These are phyloP conservation scores for Latrodectus hesperus DNA, from an alignment of 2,888 invertebrate genomes.

Conservation along the genomic window DNA sequence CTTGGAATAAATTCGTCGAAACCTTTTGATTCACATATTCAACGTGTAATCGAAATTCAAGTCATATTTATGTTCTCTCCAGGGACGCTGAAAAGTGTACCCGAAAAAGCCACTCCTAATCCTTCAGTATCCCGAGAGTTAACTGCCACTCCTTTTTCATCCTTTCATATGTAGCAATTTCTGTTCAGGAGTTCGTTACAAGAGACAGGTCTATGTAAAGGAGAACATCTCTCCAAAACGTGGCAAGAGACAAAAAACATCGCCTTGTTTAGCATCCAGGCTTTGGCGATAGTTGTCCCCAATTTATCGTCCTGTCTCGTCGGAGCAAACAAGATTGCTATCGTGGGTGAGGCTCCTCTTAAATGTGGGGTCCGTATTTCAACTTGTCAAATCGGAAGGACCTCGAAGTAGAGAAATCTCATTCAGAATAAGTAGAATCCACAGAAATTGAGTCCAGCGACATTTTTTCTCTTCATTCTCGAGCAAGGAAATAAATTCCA, in stretches of 20 bases:
- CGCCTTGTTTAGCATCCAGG: constrained; percentile 48
- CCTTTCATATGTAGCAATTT: constrained; percentile 35
- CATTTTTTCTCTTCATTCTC: constrained; percentile 38
- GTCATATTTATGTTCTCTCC: constrained; percentile 1
- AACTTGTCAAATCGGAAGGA: constrained; percentile 50
- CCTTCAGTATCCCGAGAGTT: constrained; percentile 3
- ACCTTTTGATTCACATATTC: background rate
- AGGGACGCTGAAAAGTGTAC: background rate
- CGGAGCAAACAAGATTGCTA: constrained; percentile 58
- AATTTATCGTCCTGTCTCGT: constrained; percentile 60
- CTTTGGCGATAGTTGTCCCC: constrained; percentile 48
- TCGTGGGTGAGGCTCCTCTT: constrained; percentile 51
- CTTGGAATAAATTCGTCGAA: background rate
- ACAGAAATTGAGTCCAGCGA: constrained; percentile 56
- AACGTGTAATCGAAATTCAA: constrained; percentile 1
- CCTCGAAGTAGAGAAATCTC: constrained; percentile 29
- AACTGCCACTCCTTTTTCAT: constrained; percentile 17
- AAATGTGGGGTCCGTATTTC: constrained; percentile 57
- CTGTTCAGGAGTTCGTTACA: constrained; percentile 45
- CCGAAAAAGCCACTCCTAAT: background rate
- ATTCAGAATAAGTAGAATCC: constrained; percentile 53
- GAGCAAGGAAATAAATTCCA: constrained; percentile 40
- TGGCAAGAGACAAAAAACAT: constrained; percentile 11
- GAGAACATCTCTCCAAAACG: constrained; percentile 31
- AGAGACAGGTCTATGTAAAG: constrained; percentile 25